These are phyloP conservation scores for Caenorhabditis briggsae DNA, from an alignment of 1,140 invertebrate species.

Conservation along the genomic window DNA sequence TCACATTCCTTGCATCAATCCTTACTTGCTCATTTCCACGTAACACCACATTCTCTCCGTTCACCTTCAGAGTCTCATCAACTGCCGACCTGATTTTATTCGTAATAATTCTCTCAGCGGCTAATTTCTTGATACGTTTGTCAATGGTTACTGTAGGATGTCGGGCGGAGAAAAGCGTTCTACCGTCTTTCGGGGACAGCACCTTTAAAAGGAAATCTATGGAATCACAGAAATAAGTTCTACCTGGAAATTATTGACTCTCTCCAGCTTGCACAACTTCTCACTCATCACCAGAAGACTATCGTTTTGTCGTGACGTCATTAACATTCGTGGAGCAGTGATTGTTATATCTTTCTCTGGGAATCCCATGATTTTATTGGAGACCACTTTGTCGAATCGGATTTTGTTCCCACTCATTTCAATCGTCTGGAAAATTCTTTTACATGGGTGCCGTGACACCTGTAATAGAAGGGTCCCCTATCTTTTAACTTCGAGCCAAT, in stretches of 20 bases:
- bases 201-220: not conserved
- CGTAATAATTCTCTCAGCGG: slow-evolving; percentile 20
- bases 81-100: slow-evolving; percentile 33
- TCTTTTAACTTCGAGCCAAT: too few species aligned
- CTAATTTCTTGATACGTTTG: slow-evolving; percentile 15
- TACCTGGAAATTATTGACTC: slow-evolving; percentile 36
- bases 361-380: slow-evolving; percentile 16
- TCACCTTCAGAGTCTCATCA: slow-evolving; percentile 11
- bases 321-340: slow-evolving; percentile 19
- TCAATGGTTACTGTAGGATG: slow-evolving; percentile 39
- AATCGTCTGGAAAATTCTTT: not conserved
- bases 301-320: slow-evolving; percentile 35
- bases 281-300: slow-evolving; percentile 36
- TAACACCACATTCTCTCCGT: slow-evolving; percentile 38
- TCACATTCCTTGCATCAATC: slow-evolving; percentile 28
- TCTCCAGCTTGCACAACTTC: slow-evolving; percentile 43
- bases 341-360: slow-evolving; percentile 27
- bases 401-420: slow-evolving; percentile 22
- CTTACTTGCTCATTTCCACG: slow-evolving; percentile 35
- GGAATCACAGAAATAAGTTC: not conserved
- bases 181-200: slow-evolving; percentile 16
- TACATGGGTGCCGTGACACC: too few species aligned
- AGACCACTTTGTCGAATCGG: slow-evolving; percentile 7
- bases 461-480: too few species aligned
- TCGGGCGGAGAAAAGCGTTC: slow-evolving; percentile 23